A percentile compares a stretch with the other conserved stretches of the same genome.
phyloP scores from a whole-genome alignment of 2,797 vertebrate species.

The Epinephelus coioides region DNA sequence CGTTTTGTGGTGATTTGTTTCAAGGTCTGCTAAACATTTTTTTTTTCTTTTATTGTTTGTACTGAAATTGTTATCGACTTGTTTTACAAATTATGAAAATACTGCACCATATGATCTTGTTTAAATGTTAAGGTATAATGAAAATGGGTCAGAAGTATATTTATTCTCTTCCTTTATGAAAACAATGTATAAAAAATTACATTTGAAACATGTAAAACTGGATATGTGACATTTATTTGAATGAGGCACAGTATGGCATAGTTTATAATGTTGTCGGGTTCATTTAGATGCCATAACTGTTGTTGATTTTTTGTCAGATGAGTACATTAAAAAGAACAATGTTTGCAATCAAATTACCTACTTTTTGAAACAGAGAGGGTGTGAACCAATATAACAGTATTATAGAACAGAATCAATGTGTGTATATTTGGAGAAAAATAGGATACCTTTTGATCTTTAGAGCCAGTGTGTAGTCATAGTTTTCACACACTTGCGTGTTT shows the following conservation, averaged over 20 bases:
- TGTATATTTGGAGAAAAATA: constrained; percentile 89
- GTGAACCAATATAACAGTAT: constrained; percentile 88
- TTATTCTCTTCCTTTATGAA: constrained; percentile 86
- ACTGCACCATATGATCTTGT: constrained; percentile 86
- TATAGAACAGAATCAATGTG: constrained; percentile 87
- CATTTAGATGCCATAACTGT: constrained; percentile 88
- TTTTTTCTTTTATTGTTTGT: constrained; percentile 72
- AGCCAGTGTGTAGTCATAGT: constrained; percentile 88
- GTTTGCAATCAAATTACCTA: constrained; percentile 87
- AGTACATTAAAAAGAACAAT: constrained; percentile 83
- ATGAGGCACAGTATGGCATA: constrained; percentile 86
- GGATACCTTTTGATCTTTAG: constrained; percentile 87
- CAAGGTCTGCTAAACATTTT: constrained; percentile 61
- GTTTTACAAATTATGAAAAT: constrained; percentile 83
- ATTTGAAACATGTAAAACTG: constrained; percentile 85
- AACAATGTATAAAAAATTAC: constrained; percentile 82
- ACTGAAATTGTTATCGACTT: constrained; percentile 80
- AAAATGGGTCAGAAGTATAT: constrained; percentile 85
- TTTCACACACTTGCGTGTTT: constrained; percentile 88
- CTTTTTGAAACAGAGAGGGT: constrained; percentile 85
- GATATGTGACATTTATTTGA: constrained; percentile 85
- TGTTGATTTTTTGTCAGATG: constrained; percentile 80
- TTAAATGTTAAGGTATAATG: constrained; percentile 85
- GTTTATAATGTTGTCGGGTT: constrained; percentile 88
- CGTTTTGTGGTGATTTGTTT: constrained; percentile 77